phyloP scores from a whole-genome alignment of 2,797 vertebrate species.

The Rhabdomys pumilio region DNA sequence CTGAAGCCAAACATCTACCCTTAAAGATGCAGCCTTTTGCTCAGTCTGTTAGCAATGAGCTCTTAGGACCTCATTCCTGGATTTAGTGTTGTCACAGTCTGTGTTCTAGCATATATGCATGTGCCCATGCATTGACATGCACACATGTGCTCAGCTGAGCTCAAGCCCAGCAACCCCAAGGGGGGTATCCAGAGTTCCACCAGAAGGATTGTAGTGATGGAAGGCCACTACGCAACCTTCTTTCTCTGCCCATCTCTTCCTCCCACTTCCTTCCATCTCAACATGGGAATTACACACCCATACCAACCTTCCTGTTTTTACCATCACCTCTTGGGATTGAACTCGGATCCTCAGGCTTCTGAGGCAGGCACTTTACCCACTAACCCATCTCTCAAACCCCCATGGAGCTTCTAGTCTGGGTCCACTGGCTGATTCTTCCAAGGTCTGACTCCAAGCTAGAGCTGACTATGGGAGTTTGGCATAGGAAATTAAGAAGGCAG shows the following conservation, averaged over 20 bases:
- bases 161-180: not conserved
- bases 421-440: not conserved
- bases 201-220: accelerated
- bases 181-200: not conserved
- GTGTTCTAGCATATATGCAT: not conserved
- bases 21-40: not conserved
- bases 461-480: accelerated
- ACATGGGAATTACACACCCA: not conserved
- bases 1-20: not conserved
- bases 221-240: accelerated
- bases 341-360: not conserved
- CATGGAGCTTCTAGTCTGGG: accelerated
- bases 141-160: not conserved
- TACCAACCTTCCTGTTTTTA: not conserved
- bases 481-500: not conserved
- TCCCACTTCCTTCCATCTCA: not conserved
- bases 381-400: not conserved
- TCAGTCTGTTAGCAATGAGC: not conserved
- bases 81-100: not conserved
- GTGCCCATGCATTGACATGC: not conserved
- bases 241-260: not conserved
- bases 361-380: not conserved
- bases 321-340: not conserved
- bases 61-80: not conserved
- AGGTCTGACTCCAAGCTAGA: not conserved